Evolutionary conservation across 2,113 vertebrate species (phyloP).

Genomic region (Vulpes vulpes): DNA sequence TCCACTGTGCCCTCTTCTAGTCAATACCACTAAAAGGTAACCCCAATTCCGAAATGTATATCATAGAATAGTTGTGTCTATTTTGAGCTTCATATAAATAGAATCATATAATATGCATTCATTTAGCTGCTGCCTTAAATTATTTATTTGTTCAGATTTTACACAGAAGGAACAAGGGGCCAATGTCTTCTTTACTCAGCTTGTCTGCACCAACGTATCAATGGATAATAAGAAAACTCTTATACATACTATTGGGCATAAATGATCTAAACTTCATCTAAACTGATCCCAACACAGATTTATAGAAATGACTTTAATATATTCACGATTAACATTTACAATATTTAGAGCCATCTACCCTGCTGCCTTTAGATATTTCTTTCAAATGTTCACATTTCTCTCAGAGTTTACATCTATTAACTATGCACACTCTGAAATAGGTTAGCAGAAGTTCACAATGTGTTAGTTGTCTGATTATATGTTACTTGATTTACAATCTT

Average conservation of each 20-base stretch:
- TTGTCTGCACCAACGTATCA: conserved; percentile 6
- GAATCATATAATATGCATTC: neutral
- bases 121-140: neutral
- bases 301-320: neutral
- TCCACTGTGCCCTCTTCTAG: neutral
- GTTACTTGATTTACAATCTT: neutral
- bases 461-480: neutral
- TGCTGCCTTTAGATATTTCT: neutral
- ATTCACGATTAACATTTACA: neutral
- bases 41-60: neutral
- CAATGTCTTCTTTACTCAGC: conserved; percentile 33
- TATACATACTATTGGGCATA: fast-evolving
- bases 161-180: conserved; percentile 21
- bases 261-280: neutral
- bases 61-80: neutral
- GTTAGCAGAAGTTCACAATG: neutral
- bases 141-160: conserved; percentile 72
- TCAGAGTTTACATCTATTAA: neutral
- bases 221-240: conserved; percentile 15
- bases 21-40: neutral
- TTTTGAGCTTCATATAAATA: conserved; percentile 25
- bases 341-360: neutral
- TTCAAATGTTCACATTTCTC: neutral
- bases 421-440: neutral
- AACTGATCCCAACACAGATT: neutral